phyloP scores from a whole-genome alignment of 2,888 invertebrate genomes.

The Neoitamus cyanurus region DNA sequence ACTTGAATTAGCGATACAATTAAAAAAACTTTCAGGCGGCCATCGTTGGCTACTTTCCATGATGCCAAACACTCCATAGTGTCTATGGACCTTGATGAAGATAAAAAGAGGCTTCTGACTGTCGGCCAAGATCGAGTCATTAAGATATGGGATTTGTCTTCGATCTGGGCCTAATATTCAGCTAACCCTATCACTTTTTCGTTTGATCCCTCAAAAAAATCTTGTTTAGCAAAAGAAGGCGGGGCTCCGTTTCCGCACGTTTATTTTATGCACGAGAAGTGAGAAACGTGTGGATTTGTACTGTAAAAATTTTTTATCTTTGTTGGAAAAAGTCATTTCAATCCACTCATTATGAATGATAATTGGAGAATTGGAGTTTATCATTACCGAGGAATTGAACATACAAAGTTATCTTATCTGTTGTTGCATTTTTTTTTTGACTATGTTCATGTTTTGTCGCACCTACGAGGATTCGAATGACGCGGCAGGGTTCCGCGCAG shows the following conservation, averaged over 20 bases:
- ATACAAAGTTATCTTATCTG: conserved; percentile 15
- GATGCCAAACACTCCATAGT: conserved; percentile 94
- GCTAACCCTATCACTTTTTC: conserved; percentile 6
- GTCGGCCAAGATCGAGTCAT: conserved; percentile 96
- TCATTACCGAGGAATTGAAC: conserved; percentile 29
- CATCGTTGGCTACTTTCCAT: conserved; percentile 93
- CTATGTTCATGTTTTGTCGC: not conserved
- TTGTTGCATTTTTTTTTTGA: conserved; percentile 22
- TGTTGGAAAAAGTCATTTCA: not conserved
- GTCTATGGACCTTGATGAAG: conserved; percentile 89
- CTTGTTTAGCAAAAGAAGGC: conserved; percentile 8
- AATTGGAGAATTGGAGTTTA: not conserved
- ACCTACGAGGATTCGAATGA: not conserved
- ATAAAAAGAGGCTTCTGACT: conserved; percentile 87
- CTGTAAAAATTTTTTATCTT: not conserved
- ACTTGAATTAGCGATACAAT: not conserved
- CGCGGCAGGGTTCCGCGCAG: not conserved
- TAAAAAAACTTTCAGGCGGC: conserved; percentile 71
- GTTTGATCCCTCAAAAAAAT: not conserved
- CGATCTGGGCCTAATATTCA: conserved; percentile 67
- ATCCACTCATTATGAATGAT: not conserved
- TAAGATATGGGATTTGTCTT: conserved; percentile 90
- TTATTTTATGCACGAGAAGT: conserved; percentile 47
- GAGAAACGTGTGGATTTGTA: not conserved
- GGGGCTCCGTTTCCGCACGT: conserved; percentile 31